Conservation (phyloP, 2,113 vertebrate species). For the Lanius ludovicianus region DNA sequence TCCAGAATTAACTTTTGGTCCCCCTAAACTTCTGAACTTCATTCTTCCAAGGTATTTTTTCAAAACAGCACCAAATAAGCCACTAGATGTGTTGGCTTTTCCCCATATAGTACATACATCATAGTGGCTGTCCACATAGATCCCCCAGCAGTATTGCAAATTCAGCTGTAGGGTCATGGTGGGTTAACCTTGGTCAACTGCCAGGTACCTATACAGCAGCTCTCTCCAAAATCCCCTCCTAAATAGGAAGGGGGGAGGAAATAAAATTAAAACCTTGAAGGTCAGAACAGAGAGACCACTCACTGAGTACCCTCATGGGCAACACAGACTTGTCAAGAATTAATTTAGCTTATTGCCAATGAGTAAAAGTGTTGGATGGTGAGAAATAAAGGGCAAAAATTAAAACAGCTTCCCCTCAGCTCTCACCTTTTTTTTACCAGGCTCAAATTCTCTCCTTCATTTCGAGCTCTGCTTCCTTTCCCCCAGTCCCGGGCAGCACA, state of each 20-base stretch:
- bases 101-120: too few relatives aligned
- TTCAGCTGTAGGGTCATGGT: not conserved
- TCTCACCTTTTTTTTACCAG: not conserved
- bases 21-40: not conserved
- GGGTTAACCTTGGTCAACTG: not conserved
- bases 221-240: not conserved
- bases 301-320: rapidly evolving
- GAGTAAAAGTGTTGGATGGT: not conserved
- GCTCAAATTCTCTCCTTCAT: not conserved
- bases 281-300: not conserved
- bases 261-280: not conserved
- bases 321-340: not conserved
- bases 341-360: not conserved
- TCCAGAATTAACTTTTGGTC: not conserved
- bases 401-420: not conserved
- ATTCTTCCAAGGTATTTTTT: not conserved
- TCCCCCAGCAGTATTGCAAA: not conserved
- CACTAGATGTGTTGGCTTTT: not conserved
- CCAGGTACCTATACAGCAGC: not conserved
- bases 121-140: not conserved
- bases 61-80: not conserved
- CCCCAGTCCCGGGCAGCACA: rapidly evolving
- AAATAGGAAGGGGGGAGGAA: not conserved
- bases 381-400: not conserved
- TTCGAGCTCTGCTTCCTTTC: not conserved